phyloP scores from a whole-genome alignment of 2,888 invertebrate species.

The Spilosoma lubricipeda region DNA sequence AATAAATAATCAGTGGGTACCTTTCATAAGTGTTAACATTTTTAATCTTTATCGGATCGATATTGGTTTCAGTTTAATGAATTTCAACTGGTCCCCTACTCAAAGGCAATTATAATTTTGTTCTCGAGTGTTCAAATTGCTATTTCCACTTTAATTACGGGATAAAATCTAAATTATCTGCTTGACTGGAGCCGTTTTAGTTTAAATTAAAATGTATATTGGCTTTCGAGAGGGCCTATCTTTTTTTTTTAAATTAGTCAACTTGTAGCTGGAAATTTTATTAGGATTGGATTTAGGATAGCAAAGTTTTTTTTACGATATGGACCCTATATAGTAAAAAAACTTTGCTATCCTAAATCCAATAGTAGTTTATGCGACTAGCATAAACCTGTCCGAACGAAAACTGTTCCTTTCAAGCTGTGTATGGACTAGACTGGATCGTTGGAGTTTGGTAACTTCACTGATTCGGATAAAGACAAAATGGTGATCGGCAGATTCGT shows the following conservation, averaged over 20 bases:
- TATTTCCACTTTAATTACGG: slow-evolving; percentile 1
- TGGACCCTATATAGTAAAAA: too few species aligned
- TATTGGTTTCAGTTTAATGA: not conserved
- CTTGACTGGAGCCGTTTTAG: not conserved
- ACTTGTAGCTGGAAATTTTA: not conserved
- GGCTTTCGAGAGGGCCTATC: not conserved
- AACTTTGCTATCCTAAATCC: too few species aligned
- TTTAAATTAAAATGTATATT: not conserved
- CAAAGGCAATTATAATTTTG: not conserved
- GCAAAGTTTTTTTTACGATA: too few species aligned
- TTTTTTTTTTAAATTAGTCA: not conserved
- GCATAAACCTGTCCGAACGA: too few species aligned
- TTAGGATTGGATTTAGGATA: not conserved
- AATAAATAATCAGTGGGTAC: not conserved
- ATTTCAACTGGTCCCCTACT: not conserved
- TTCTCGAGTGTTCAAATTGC: not conserved
- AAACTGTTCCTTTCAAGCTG: too few species aligned
- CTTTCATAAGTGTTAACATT: not conserved
- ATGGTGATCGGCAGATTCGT: too few species aligned
- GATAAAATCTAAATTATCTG: not conserved
- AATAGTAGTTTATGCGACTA: too few species aligned
- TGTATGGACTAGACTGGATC: too few species aligned
- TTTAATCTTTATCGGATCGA: not conserved
- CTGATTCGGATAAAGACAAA: too few species aligned
- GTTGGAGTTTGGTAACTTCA: too few species aligned